Base-by-base conservation (phyloP, 2,797 vertebrate species). In the Bradypodion ventrale region DNA sequence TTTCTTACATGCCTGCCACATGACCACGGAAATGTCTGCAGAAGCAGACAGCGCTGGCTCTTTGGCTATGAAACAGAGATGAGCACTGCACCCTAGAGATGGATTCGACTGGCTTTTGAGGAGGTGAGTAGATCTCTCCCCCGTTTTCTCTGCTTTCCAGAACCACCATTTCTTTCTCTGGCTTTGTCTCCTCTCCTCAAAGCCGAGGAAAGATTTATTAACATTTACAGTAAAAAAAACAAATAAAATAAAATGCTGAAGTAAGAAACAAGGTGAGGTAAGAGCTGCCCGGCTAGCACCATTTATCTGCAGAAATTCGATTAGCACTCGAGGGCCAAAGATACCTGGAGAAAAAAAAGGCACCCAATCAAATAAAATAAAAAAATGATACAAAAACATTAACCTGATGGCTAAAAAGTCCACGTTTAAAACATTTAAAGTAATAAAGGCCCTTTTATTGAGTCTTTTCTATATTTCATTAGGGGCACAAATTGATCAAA, bases 241-340 rank as follows among this genome's bases (percentile, higher is more conserved):
- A 96, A 96, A 96, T 95, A 96, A 96, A 95, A 96, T 95, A 93
- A 70, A n/a, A 96, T 91, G 95, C 94, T 83, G 93, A 93, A 95
- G 94, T 94, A 93, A 94, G 94, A 95, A 77, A 93, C 78, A 85
- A 91, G 84, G 94, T 96, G 96, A 95, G 91, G 96, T 96, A 95
- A 96, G 95, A 93, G 92, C 95, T 92, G 68, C 44, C 88, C 91
- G 12, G 95, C 97, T 92, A 93, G 97, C 97, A 97, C 97, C 96
- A 94, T 97, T 98, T 97, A 97, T 99, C 98, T 98, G 97, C 97
- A 97, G 97, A 99, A 99, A 99, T 97, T 95, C 94, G 97, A 99
- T 99, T 97, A 98, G 97, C 95, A 96, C 96, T 97, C 95, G 95
- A 97, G 98, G 97, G 97, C 97, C 97, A 97, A 98, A 97, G 97